Percentiles rank a stretch among this genome's conserved stretches.
Conservation (phyloP, 2,113 vertebrate species). For the Poeciliopsis retropinna region DNA sequence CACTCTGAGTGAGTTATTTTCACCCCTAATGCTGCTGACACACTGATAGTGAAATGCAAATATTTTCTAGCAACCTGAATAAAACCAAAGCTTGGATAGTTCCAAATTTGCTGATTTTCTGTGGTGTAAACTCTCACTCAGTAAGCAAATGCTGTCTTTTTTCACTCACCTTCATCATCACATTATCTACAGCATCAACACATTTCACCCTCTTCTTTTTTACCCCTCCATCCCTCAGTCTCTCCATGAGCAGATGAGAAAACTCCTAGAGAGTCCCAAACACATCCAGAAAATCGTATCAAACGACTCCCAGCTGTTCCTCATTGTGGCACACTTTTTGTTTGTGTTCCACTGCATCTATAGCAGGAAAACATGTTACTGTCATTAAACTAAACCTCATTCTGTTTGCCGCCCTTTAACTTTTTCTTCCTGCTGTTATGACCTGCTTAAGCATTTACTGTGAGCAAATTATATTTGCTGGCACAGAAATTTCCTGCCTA, state of each 20-base stretch:
- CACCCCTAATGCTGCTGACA: constrained; percentile 5
- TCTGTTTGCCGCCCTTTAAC: constrained; percentile 6
- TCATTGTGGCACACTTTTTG: constrained; percentile 25
- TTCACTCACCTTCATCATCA: neutral
- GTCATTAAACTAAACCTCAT: constrained; percentile 42
- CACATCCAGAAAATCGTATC: constrained; percentile 8
- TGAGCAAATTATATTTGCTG: neutral
- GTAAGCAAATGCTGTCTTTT: neutral
- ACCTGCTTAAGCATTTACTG: neutral
- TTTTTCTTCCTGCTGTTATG: neutral
- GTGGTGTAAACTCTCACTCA: neutral
- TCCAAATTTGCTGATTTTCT: neutral
- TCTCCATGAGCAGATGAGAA: constrained; percentile 6
- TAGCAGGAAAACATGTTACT: constrained; percentile 37
- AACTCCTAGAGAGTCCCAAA: constrained; percentile 34
- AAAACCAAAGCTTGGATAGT: neutral
- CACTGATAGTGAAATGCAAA: neutral
- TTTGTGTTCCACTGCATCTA: constrained; percentile 28
- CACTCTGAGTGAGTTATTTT: constrained; percentile 1
- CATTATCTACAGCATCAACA: constrained; percentile 3
- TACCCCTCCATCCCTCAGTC: neutral
- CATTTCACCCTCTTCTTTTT: constrained; percentile 2
- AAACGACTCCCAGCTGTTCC: constrained; percentile 18
- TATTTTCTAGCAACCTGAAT: neutral
- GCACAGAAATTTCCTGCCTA: neutral